A percentile compares a stretch with the other conserved stretches of the same genome.
These are phyloP conservation scores for Eudasyphora cyanicolor DNA, from an alignment of 2,888 invertebrate species.

Conservation along the genomic window DNA sequence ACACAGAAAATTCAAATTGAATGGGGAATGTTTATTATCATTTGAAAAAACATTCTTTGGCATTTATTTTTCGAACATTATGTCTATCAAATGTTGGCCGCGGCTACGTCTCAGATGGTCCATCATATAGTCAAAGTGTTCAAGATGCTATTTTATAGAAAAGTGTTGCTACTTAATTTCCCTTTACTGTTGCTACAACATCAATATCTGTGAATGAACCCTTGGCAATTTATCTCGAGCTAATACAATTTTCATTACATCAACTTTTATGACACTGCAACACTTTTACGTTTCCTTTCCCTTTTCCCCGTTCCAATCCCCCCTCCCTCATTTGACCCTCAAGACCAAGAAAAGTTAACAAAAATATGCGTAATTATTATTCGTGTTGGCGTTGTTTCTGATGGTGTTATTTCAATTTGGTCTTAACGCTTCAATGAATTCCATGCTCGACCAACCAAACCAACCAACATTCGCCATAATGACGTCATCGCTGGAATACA, in stretches of 20 bases:
- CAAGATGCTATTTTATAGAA: background rate
- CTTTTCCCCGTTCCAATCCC: background rate
- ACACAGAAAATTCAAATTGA: too few relatives aligned
- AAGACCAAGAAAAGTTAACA: conserved; percentile 20
- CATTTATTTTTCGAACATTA: too few relatives aligned
- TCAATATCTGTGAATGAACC: background rate
- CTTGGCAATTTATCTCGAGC: conserved; percentile 29
- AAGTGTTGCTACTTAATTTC: background rate
- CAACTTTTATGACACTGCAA: conserved; percentile 42
- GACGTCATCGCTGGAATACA: background rate
- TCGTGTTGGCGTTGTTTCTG: conserved; percentile 8
- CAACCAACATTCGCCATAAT: conserved; percentile 18
- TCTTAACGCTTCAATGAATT: conserved; percentile 52
- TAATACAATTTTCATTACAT: conserved; percentile 56
- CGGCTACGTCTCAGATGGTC: too few relatives aligned
- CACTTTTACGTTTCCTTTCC: background rate
- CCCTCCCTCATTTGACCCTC: background rate
- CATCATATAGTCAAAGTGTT: too few relatives aligned
- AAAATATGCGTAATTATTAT: conserved; percentile 52
- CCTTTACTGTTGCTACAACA: background rate
- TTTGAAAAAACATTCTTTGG: too few relatives aligned
- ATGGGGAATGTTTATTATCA: too few relatives aligned
- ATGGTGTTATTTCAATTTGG: conserved; percentile 35
- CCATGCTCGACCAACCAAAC: too few relatives aligned
- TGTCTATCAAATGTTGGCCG: too few relatives aligned